Percentiles rank a stretch among this genome's conserved stretches.
phyloP scores from a whole-genome alignment of 2,113 vertebrate species.

The Camelus dromedarius region DNA sequence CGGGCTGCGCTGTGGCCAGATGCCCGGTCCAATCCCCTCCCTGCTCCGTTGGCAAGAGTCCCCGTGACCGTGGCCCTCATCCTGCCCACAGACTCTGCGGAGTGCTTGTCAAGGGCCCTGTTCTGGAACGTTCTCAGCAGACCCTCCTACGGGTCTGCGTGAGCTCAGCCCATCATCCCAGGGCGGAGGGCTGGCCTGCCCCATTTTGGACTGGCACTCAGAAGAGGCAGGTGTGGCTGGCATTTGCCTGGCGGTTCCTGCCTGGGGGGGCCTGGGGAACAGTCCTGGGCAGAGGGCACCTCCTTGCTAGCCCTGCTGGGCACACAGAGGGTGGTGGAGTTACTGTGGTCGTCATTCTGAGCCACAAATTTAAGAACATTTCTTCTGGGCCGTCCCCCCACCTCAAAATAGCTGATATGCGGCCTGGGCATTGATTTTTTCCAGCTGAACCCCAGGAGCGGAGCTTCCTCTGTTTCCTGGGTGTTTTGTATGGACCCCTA shows the following conservation, averaged over 20 bases:
- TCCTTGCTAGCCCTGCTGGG: background rate
- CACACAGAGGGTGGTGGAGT: fast-evolving
- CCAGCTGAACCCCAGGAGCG: background rate
- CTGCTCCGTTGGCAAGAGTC: too few relatives aligned
- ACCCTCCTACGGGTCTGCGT: too few relatives aligned
- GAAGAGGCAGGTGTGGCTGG: too few relatives aligned
- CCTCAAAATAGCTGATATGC: background rate
- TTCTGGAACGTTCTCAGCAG: background rate
- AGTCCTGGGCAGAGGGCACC: background rate
- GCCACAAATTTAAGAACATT: too few relatives aligned
- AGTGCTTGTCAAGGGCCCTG: background rate
- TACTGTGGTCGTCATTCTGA: background rate
- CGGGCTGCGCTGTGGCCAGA: fast-evolving
- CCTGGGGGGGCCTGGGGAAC: fast-evolving
- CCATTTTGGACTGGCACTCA: fast-evolving
- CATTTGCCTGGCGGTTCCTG: fast-evolving
- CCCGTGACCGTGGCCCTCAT: fast-evolving
- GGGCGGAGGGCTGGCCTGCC: fast-evolving
- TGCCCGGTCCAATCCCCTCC: fast-evolving
- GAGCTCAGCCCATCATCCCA: background rate
- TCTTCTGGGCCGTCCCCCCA: background rate
- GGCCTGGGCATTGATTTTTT: background rate
- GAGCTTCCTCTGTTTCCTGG: background rate
- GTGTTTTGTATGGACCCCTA: background rate
- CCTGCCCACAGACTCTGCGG: background rate